Evolutionary conservation across 2,113 vertebrate species (phyloP).

Genomic region (Myotis yumanensis): DNA sequence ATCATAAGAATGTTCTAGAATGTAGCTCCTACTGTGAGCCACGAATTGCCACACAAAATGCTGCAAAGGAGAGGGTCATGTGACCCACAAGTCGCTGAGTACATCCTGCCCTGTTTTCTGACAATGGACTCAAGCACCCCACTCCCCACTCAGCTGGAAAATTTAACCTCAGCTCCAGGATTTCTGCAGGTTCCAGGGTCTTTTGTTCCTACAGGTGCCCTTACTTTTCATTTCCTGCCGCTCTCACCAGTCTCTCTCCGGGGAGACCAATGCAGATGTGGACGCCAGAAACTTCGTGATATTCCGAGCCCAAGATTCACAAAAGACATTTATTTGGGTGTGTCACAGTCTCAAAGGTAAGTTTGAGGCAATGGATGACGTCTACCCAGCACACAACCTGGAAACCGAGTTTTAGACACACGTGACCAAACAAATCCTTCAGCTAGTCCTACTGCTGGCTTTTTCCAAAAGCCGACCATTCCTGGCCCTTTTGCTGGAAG

Average conservation of each 20-base stretch:
- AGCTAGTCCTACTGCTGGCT: background rate
- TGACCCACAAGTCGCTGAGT: background rate
- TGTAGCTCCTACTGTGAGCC: background rate
- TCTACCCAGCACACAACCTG: background rate
- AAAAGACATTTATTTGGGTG: background rate
- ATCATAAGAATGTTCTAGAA: background rate
- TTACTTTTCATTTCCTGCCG: background rate
- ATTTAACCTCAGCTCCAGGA: background rate
- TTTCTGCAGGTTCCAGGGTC: background rate
- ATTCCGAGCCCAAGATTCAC: background rate
- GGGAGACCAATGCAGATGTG: background rate
- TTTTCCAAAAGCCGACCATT: background rate
- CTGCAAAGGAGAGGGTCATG: background rate
- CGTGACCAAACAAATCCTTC: background rate
- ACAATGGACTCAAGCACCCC: background rate
- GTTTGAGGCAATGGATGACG: background rate
- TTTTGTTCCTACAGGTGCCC: background rate
- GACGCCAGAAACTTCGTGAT: background rate
- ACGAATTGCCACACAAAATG: rapidly evolving
- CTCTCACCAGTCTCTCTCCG: background rate
- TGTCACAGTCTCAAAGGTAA: background rate
- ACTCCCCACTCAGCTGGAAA: background rate
- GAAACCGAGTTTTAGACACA: background rate
- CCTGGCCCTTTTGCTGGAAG: background rate
- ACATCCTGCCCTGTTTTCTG: background rate